These are phyloP conservation scores for Mythimna lalbum DNA, from an alignment of 2,888 invertebrate genomes.

Conservation along the genomic window DNA sequence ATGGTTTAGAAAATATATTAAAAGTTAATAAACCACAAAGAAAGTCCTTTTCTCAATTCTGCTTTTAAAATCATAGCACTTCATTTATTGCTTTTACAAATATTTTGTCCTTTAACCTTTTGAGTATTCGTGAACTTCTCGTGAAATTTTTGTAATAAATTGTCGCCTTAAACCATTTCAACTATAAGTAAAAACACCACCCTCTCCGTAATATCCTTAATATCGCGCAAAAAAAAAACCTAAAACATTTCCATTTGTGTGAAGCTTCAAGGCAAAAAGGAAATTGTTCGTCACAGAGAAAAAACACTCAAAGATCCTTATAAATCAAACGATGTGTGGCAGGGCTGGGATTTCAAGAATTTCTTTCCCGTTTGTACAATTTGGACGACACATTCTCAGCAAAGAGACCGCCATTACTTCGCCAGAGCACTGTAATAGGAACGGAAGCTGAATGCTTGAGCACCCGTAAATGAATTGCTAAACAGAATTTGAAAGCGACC, in stretches of 20 bases:
- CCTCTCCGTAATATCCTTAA: conserved; percentile 1
- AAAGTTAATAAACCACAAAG: not conserved
- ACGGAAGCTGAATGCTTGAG: conserved; percentile 64
- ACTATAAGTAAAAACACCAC: conserved; percentile 11
- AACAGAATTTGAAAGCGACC: conserved; percentile 71
- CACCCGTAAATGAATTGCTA: conserved; percentile 71
- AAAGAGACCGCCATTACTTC: conserved; percentile 61
- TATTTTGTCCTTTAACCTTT: not conserved
- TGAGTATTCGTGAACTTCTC: not conserved
- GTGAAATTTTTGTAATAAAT: conserved; percentile 13
- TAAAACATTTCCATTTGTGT: conserved; percentile 42
- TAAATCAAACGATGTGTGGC: conserved; percentile 59
- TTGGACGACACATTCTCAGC: conserved; percentile 47
- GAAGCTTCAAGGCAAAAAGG: conserved; percentile 29
- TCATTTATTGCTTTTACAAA: not conserved
- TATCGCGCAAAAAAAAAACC: conserved; percentile 13
- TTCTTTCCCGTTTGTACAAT: conserved; percentile 45
- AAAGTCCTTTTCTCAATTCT: not conserved
- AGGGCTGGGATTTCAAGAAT: conserved; percentile 32
- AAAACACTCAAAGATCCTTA: conserved; percentile 56
- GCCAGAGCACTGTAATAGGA: conserved; percentile 45
- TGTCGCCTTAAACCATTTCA: not conserved
- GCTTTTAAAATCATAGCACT: too few species aligned
- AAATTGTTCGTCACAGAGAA: conserved; percentile 20
- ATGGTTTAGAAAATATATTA: not conserved